Base-by-base conservation (phyloP, 2,797 vertebrate genomes). In the Chromis chromis region DNA sequence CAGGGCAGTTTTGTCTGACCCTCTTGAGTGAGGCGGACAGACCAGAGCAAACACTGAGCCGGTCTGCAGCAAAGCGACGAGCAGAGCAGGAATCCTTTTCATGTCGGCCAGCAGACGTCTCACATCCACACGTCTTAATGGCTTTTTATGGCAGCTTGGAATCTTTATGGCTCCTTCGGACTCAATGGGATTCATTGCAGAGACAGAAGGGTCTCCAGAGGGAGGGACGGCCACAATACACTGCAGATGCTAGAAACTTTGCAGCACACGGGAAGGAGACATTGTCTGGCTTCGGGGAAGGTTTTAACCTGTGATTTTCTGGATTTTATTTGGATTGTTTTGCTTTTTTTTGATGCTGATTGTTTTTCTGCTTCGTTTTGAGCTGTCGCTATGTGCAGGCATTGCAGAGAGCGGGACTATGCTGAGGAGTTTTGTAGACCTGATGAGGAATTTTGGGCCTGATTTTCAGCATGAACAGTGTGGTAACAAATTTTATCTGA, bases 121-220 rank as follows among this genome's bases (percentile, higher is more conserved):
- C 81, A 86, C 85, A 81, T 91, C 88, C 87, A 87, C 87, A 82
- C 87, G 21, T 86, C 86, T 86, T 88, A 92, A 93, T 91, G 90
- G 90, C 84, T 86, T 92, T 94, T 95, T 95, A 94, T 88, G 90
- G 92, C 79, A 77, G 88, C 81, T 82, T 83, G 93, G 94, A 94
- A 94, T 94, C 93, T 95, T 95, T 95, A 95, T 94, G 92, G 91
- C 93, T 85, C 73, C 82, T 76, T 87, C 40, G 60, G 65, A 81
- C 88, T 93, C 86, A 91, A 88, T 90, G 91, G 86, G 92, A 85
- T 87, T 87, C 59, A 60, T 77, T 88, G 85, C 82, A 76, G 78
- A 74, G 81, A 82, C 77, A 78, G 81, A 74, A 44, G 70, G 70
- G 50, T 81, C 78, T 81, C 84, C 79, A 76, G 82, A 82, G 67